Conservation (phyloP, 2,797 vertebrate genomes). For the Pampus argenteus region DNA sequence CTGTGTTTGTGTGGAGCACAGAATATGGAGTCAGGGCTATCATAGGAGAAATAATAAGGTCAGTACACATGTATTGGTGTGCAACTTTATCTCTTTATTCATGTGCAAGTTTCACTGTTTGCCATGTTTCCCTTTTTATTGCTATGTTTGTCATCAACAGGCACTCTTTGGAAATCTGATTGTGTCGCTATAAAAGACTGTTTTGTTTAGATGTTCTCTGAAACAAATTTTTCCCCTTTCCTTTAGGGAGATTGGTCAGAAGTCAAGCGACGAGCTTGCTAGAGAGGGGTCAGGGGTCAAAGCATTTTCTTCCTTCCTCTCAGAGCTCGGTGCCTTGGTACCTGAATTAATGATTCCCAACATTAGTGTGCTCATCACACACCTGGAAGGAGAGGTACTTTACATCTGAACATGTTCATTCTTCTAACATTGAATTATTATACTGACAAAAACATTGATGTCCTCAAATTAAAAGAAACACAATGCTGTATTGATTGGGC, state of each 20-base stretch:
- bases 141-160: neutral
- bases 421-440: neutral
- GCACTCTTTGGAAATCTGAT: neutral
- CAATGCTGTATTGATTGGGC: neutral
- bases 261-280: slow-evolving; percentile 89
- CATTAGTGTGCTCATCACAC: slow-evolving; percentile 91
- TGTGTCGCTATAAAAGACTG: neutral
- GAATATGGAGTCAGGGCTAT: slow-evolving; percentile 93
- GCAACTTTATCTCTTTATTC: neutral
- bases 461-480: neutral
- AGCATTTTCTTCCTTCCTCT: slow-evolving; percentile 90
- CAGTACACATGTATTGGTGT: slow-evolving; percentile 3
- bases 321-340: slow-evolving; percentile 88
- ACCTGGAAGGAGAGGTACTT: slow-evolving; percentile 94
- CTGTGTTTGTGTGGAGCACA: slow-evolving; percentile 91
- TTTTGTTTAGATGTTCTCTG: neutral
- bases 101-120: no score
- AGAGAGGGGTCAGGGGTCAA: slow-evolving; percentile 90
- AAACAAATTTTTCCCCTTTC: neutral
- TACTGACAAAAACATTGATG: neutral
- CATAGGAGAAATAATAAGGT: slow-evolving; percentile 95
- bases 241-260: slow-evolving; percentile 94
- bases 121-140: no score
- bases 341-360: slow-evolving; percentile 90
- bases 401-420: neutral